Evolutionary conservation across 2,888 invertebrate species (phyloP).

Genomic region (Eupithecia centaureata): DNA sequence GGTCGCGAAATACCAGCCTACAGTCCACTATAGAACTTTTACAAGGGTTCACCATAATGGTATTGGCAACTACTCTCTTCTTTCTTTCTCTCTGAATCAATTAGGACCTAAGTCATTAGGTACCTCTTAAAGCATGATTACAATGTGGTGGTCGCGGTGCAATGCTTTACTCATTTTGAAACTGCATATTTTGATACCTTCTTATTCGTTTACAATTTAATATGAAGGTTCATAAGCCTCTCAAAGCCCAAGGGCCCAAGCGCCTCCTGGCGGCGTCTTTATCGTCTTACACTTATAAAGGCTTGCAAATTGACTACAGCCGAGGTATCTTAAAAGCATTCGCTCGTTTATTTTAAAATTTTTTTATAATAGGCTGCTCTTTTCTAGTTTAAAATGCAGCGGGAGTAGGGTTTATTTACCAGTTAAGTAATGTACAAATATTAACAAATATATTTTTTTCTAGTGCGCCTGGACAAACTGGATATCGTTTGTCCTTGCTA

Average conservation of each 20-base stretch:
- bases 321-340: neutral
- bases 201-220: neutral
- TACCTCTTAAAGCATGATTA: too few relatives aligned
- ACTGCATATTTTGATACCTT: neutral
- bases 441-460: neutral
- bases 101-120: too few relatives aligned
- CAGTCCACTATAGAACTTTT: too few relatives aligned
- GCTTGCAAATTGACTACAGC: neutral
- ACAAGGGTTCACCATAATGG: too few relatives aligned
- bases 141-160: neutral
- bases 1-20: too few relatives aligned
- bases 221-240: neutral
- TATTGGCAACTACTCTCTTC: too few relatives aligned
- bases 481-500: too few relatives aligned
- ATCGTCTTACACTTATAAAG: neutral
- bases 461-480: too few relatives aligned
- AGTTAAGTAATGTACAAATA: neutral
- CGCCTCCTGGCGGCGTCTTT: neutral
- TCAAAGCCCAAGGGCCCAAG: neutral
- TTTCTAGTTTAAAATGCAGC: neutral
- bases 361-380: neutral
- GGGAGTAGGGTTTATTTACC: neutral
- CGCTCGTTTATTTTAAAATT: neutral
- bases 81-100: too few relatives aligned
- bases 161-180: neutral